A percentile compares a stretch with the other conserved stretches of the same genome.
phyloP scores from a whole-genome alignment of 2,113 vertebrate species.

The Amblyopsis rosae region DNA sequence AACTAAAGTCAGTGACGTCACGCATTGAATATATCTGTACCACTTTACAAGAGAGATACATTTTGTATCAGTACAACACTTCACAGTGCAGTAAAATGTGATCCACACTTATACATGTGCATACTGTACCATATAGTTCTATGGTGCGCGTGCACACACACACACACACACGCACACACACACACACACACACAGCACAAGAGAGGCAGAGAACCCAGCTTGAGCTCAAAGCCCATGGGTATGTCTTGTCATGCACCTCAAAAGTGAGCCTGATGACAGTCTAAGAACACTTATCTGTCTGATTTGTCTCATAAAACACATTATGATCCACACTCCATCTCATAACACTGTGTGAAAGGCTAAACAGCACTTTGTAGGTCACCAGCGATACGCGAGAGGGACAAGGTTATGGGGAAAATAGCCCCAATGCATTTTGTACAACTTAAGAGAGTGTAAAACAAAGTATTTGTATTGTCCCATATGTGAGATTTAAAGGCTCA shows the following conservation, averaged over 20 bases:
- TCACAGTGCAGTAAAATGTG: background rate
- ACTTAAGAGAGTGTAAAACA: background rate
- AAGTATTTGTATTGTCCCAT: background rate
- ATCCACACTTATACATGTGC: conserved; percentile 5
- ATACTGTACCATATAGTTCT: background rate
- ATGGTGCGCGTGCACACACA: background rate
- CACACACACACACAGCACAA: background rate
- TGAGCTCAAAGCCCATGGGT: conserved; percentile 45
- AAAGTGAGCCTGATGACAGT: conserved; percentile 48
- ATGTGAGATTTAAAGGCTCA: background rate
- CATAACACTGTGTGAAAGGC: conserved; percentile 22
- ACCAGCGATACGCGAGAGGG: conserved; percentile 6
- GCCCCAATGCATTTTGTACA: background rate
- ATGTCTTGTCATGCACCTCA: conserved; percentile 40
- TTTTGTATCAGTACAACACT: conserved; percentile 47
- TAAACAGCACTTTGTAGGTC: conserved; percentile 38
- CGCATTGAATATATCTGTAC: conserved; percentile 53
- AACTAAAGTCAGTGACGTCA: conserved; percentile 71
- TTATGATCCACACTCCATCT: conserved; percentile 15
- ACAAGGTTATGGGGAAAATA: background rate
- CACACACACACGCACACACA: background rate
- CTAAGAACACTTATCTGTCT: conserved; percentile 22
- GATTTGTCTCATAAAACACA: conserved; percentile 28
- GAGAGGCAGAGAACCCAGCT: background rate
- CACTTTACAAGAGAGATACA: conserved; percentile 52